A percentile compares a stretch with the other conserved stretches of the same genome.
Conservation (phyloP, 2,888 invertebrate genomes). For the Pristionchus arcanus region DNA sequence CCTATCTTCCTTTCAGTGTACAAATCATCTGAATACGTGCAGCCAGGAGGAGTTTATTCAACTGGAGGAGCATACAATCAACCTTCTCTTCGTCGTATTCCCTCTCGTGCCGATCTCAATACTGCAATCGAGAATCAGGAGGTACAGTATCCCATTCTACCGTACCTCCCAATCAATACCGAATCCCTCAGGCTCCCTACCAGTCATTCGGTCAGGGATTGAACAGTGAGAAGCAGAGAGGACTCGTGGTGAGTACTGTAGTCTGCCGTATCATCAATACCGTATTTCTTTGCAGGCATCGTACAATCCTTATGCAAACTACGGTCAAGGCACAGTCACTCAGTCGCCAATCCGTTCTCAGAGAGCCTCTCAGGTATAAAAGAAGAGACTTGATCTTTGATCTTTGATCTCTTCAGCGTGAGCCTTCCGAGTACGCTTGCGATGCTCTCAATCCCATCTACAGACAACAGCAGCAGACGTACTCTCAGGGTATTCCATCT, state of each 20-base stretch:
- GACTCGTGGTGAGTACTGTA: slow-evolving; percentile 40
- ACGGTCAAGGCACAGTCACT: neutral
- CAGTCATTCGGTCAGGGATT: slow-evolving; percentile 26
- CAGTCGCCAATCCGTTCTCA: slow-evolving; percentile 22
- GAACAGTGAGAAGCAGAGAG: neutral
- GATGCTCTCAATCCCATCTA: slow-evolving; percentile 31
- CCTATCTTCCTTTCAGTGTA: neutral
- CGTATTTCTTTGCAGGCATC: neutral
- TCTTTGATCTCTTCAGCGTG: slow-evolving; percentile 40
- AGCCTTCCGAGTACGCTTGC: slow-evolving; percentile 42
- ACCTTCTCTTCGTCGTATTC: slow-evolving; percentile 34
- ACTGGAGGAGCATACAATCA: slow-evolving; percentile 21
- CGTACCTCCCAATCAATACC: slow-evolving; percentile 21
- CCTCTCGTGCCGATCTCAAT: slow-evolving; percentile 36
- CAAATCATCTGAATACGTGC: slow-evolving; percentile 42
- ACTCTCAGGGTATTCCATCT: slow-evolving; percentile 29
- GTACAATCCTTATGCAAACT: slow-evolving; percentile 40
- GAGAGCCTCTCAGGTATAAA: slow-evolving; percentile 6
- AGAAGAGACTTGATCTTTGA: neutral
- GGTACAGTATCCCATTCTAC: slow-evolving; percentile 5
- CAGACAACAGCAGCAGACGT: slow-evolving; percentile 23
- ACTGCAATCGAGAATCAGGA: slow-evolving; percentile 38
- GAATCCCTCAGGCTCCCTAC: slow-evolving; percentile 31
- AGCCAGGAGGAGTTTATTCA: neutral
- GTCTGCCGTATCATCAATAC: neutral